Conservation (phyloP, 2,888 invertebrate genomes). For the Lasioglossum vierecki region DNA sequence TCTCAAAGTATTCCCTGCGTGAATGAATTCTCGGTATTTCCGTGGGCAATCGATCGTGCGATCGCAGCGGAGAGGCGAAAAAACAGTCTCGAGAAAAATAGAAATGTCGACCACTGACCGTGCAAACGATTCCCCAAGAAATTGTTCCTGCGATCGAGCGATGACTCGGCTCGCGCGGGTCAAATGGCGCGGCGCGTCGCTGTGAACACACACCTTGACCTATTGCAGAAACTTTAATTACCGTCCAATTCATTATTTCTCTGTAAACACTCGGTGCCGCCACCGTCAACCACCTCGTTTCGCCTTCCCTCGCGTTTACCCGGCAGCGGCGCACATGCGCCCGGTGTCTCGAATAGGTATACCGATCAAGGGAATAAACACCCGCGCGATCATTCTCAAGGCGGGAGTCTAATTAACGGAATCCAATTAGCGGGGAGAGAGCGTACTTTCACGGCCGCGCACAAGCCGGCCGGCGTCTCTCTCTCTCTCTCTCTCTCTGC, state of each 20-base stretch:
- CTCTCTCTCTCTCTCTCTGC: not conserved
- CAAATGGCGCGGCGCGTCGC: conserved; percentile 3
- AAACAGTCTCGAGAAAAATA: conserved; percentile 4
- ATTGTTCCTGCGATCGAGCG: not conserved
- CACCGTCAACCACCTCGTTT: not conserved
- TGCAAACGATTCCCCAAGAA: not conserved
- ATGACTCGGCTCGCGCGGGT: conserved; percentile 7
- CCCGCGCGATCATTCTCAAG: conserved; percentile 34
- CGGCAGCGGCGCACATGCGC: conserved; percentile 27
- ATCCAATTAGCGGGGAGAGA: conserved; percentile 60
- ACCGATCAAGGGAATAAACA: conserved; percentile 48
- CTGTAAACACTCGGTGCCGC: conserved; percentile 20
- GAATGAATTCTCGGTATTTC: not conserved
- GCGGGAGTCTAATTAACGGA: conserved; percentile 58
- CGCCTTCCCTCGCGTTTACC: not conserved
- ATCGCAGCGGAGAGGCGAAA: not conserved
- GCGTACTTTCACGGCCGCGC: conserved; percentile 28
- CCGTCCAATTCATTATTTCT: conserved; percentile 38
- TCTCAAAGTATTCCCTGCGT: not conserved
- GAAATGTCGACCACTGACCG: conserved; percentile 17
- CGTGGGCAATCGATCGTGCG: not conserved
- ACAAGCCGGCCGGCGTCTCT: not conserved
- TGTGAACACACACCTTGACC: conserved; percentile 21
- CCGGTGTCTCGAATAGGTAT: conserved; percentile 24
- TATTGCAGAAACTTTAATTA: conserved; percentile 43